Evolutionary conservation across 2,888 invertebrate species (phyloP), one percentile per base, ranked within the genome.

Genomic region (Atethmia centrago): DNA sequence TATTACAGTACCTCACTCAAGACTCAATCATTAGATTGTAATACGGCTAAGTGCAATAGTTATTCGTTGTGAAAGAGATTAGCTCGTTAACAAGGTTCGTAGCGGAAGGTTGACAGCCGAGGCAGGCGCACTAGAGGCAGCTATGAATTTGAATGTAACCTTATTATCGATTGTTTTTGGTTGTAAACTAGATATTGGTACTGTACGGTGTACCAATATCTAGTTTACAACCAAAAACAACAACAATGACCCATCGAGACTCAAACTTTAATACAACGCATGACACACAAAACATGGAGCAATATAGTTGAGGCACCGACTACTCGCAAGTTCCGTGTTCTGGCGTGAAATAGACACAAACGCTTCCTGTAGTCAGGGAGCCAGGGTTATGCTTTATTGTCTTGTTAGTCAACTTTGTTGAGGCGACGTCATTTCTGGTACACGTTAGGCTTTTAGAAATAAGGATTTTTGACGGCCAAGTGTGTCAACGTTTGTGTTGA

Each of bases 361-460:
- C 90, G 88, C 88, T 92, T 94, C 93, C 93, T 89, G 91, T 89
- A 89, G 90, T 16, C 45, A 28, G 5, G 19, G 25, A 47, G 88
- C 90, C 90, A 88, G 90, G 91, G 93, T 90, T 92, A 90, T 90
- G 90, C 88, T 91, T 91, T 91, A 94, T 93, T 93, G 93, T 94
- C 91, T 93, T 92, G 93, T 92, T 92, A 90, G 90, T 84, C 82
- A 92, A 94, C 92, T 94, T 91, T 91, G 91, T 88, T 89, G 85
- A 70, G 75, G 77, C 77, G 80, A 86, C 83, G 85, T 89, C 87
- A 88, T 86, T 88, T 85, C 88, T 87, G 86, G 74, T 82, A 71
- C 65, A 19, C 9, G 69, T 79, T 65, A 73, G 73, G 82, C 74
- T 66, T 65, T 59, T 56, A 79, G 58, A 7, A 14, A 19, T n/a